phyloP scores from a whole-genome alignment of 2,888 invertebrate species.

The Hanleya hanleyi region DNA sequence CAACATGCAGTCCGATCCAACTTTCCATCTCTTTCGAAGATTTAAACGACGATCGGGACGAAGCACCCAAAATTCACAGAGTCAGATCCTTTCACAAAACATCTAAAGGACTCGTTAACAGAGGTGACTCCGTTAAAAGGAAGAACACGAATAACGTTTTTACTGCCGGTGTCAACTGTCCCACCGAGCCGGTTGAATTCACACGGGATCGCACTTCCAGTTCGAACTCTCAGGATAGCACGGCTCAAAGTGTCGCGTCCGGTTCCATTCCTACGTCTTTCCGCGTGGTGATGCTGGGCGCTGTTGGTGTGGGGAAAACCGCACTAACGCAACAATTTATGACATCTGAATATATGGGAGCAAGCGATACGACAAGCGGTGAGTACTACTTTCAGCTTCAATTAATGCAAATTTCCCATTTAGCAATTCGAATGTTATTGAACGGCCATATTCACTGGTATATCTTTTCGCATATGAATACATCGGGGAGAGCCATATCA shows the following conservation, averaged over 20 bases:
- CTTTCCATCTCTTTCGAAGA: conserved; percentile 28
- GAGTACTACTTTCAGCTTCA: too few relatives aligned
- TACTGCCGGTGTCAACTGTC: conserved; percentile 64
- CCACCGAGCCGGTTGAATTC: neutral
- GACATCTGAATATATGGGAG: conserved; percentile 82
- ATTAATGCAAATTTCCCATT: too few relatives aligned
- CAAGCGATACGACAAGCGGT: conserved; percentile 80
- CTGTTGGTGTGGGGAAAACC: conserved; percentile 82
- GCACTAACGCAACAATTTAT: conserved; percentile 82
- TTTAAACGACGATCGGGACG: conserved; percentile 17
- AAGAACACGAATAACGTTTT: conserved; percentile 90
- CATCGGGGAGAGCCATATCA: too few relatives aligned
- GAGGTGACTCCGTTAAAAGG: conserved; percentile 93
- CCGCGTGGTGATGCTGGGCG: conserved; percentile 81
- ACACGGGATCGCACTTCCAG: conserved; percentile 38
- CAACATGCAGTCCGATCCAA: conserved; percentile 28
- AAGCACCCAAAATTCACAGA: conserved; percentile 77
- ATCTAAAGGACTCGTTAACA: conserved; percentile 90
- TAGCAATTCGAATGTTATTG: too few relatives aligned
- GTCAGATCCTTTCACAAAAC: conserved; percentile 95
- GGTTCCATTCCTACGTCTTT: conserved; percentile 70
- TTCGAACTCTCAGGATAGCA: conserved; percentile 83
- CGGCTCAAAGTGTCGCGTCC: conserved; percentile 59
- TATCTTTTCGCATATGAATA: too few relatives aligned
- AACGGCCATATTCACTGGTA: too few relatives aligned